These are phyloP conservation scores for Platanista minor DNA, from an alignment of 2,113 vertebrate species.

Conservation along the genomic window DNA sequence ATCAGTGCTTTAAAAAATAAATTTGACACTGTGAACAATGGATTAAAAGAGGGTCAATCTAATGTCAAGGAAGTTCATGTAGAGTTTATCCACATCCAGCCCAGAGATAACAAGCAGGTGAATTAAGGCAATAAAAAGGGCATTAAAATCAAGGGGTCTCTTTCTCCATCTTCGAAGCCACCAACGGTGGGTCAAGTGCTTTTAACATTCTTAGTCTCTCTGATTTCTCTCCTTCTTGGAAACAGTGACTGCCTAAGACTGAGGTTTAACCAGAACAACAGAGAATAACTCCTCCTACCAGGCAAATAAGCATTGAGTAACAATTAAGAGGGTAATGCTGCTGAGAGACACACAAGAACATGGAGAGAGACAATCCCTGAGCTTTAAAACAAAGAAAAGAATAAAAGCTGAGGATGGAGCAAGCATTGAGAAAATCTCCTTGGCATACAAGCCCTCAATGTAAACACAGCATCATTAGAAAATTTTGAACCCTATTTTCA, in stretches of 20 bases:
- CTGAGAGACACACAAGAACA: no score
- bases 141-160: not conserved
- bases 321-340: no score
- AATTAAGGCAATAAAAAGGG: not conserved
- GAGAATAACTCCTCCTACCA: no score
- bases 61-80: not conserved
- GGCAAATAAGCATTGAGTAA: no score
- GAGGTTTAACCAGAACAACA: not conserved
- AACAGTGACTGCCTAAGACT: not conserved
- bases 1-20: not conserved
- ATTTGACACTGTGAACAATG: not conserved
- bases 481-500: not conserved
- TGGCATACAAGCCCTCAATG: not conserved
- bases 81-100: not conserved
- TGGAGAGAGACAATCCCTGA: no score
- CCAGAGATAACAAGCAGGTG: not conserved
- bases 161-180: not conserved
- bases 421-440: not conserved
- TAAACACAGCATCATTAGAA: not conserved
- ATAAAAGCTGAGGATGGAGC: no score
- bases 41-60: not conserved
- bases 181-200: not conserved
- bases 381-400: no score
- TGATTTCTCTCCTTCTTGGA: not conserved
- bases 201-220: not conserved